Evolutionary conservation across 2,888 invertebrate species (phyloP).

Genomic region (Cephus pygmeus): DNA sequence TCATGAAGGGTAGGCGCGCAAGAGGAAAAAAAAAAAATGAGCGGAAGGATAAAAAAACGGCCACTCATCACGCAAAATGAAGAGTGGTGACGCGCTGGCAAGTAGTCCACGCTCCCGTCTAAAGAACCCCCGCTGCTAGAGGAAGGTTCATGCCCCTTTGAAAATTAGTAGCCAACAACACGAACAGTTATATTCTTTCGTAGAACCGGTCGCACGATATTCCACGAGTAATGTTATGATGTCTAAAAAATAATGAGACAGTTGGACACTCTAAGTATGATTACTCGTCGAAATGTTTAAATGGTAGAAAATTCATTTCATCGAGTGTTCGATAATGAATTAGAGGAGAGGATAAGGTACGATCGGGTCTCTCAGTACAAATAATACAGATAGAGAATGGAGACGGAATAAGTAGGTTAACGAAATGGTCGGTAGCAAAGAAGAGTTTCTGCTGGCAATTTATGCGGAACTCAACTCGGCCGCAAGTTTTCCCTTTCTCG

Average conservation of each 20-base stretch:
- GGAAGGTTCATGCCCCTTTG: background rate
- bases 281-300: background rate
- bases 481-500: conserved; percentile 32
- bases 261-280: too few species aligned
- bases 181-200: too few species aligned
- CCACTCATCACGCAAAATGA: conserved; percentile 20
- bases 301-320: conserved; percentile 21
- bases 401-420: conserved; percentile 47
- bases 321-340: too few species aligned
- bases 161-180: background rate
- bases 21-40: background rate
- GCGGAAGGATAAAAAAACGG: conserved; percentile 10
- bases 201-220: too few species aligned
- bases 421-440: conserved; percentile 46
- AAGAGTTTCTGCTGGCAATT: conserved; percentile 44
- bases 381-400: conserved; percentile 14
- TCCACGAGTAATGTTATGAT: too few species aligned
- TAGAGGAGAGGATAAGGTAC: conserved; percentile 26
- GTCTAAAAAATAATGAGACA: too few species aligned
- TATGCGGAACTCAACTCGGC: conserved; percentile 40
- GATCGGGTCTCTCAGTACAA: conserved; percentile 14
- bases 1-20: conserved; percentile 1
- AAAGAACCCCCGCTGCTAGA: background rate
- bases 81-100: conserved; percentile 18
- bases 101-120: conserved; percentile 7